Base-by-base conservation (phyloP, 2,888 invertebrate genomes). In the Cremastobaeus sp. region DNA sequence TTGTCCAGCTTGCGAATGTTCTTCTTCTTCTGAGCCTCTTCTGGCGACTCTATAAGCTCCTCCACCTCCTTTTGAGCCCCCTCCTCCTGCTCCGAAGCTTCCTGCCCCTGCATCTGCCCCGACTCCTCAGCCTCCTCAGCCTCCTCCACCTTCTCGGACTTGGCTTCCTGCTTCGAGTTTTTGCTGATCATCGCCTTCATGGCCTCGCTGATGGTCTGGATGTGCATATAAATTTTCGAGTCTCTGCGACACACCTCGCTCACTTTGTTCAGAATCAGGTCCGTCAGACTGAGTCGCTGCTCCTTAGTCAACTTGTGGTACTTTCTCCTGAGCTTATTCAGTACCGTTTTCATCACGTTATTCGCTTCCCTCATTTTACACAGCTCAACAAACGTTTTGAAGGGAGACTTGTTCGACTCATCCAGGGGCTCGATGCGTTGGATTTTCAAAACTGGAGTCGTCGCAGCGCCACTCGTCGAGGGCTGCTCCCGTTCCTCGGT, bases 1-100 rank as follows among this genome's bases (percentile, higher is more conserved):
- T 90, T 90, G 80, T 91, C 91, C 3, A 92, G 79, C 18, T 35
- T 14, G 1, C 73, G 76, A 17, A 77, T 48, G 69, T n/a, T 32
- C 3, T n/a, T 3, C 11, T n/a, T 32, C 9, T n/a, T 5, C 11
- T n/a, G 5, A n/a, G 6, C 3, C 4, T 32, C n/a, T 32, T 32
- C 32, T 3, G 5, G 3, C 3, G 6, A n/a, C 3, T n/a, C 11
- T 6, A n/a, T 32, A 28, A 55, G 21, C 11, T n/a, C 14, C 21
- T 54, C 1, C 57, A 48, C 35, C 5, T n/a, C 48, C 34, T 25
- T 12, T 15, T 9, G 60, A n/a, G n/a, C n/a, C n/a, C n/a, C n/a
- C n/a, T n/a, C n/a, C n/a, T n/a, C n/a, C n/a, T n/a, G n/a, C n/a
- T n/a, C n/a, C n/a, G n/a, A n/a, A n/a, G n/a, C 20, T 9, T 30